These are phyloP conservation scores for Brachypalpus laphriformis DNA, from an alignment of 2,888 invertebrate genomes.

Conservation along the genomic window DNA sequence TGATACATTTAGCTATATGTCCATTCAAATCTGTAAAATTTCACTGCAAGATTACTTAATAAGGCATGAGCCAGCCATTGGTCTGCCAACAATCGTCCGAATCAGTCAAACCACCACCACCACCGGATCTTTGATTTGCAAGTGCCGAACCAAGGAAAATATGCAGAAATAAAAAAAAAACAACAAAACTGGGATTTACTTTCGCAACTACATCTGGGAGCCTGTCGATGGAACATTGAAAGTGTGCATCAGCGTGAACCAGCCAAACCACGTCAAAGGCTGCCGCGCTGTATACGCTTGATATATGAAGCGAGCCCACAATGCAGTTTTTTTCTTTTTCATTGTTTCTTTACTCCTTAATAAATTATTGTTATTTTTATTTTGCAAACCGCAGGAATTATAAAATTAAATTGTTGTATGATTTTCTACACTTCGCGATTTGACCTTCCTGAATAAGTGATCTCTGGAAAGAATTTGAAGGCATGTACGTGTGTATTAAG, in stretches of 20 bases:
- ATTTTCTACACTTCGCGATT: slow-evolving; percentile 25
- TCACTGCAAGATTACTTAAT: slow-evolving; percentile 51
- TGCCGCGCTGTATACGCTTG: slow-evolving; percentile 60
- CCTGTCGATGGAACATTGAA: slow-evolving; percentile 72
- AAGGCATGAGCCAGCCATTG: slow-evolving; percentile 57
- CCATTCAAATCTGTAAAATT: slow-evolving; percentile 41
- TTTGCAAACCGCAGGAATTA: slow-evolving; percentile 65
- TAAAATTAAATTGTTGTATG: slow-evolving; percentile 63
- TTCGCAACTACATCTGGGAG: slow-evolving; percentile 70
- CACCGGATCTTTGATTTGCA: slow-evolving; percentile 68
- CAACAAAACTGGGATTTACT: slow-evolving; percentile 55
- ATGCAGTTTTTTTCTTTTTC: not conserved
- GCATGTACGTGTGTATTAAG: no score
- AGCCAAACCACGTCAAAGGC: slow-evolving; percentile 70
- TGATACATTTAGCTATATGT: slow-evolving; percentile 38
- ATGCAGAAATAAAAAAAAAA: slow-evolving; percentile 5
- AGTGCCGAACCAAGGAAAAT: slow-evolving; percentile 41
- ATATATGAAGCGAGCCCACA: slow-evolving; percentile 57
- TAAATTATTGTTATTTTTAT: slow-evolving; percentile 57
- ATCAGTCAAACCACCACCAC: slow-evolving; percentile 35
- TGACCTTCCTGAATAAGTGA: not conserved
- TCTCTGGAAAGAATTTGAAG: no score
- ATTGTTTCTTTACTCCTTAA: slow-evolving; percentile 36
- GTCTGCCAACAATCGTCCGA: slow-evolving; percentile 42
- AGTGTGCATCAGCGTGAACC: slow-evolving; percentile 73